Percentiles rank a stretch among this genome's conserved stretches.
phyloP scores from a whole-genome alignment of 1,140 invertebrate species.

The Leptoteleia sp. region DNA sequence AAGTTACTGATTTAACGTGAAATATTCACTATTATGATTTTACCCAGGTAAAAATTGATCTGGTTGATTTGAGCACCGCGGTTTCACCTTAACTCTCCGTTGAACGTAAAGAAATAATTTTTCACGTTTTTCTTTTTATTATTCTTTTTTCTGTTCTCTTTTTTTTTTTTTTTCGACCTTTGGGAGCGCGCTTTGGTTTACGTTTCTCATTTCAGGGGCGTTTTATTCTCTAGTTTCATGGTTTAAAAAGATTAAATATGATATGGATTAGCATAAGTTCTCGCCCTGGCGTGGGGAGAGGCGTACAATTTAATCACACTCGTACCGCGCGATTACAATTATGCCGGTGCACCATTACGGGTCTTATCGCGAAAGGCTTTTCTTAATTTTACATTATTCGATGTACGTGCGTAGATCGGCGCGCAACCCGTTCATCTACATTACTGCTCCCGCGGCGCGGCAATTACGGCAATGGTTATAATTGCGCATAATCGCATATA shows the following conservation, averaged over 20 bases:
- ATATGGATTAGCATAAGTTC: constrained; percentile 53
- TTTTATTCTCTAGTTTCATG: no score
- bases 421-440: constrained; percentile 47
- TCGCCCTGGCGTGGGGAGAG: constrained; percentile 20
- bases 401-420: constrained; percentile 61
- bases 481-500: constrained; percentile 53
- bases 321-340: constrained; percentile 55
- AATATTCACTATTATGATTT: no score
- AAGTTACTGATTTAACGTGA: no score
- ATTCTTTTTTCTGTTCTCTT: no score
- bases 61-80: no score
- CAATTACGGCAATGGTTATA: constrained; percentile 61
- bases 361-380: constrained; percentile 57
- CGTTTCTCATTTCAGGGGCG: no score
- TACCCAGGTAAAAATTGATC: no score
- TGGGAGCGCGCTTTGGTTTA: no score
- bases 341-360: constrained; percentile 45
- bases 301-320: constrained; percentile 61
- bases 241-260: constrained; percentile 32
- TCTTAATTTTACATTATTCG: constrained; percentile 67
- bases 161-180: no score
- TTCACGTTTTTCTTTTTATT: no score
- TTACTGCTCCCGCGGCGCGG: constrained; percentile 38
- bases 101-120: no score
- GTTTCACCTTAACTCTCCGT: no score